These are phyloP conservation scores for Drosophila novamexicana DNA, from an alignment of 1,140 invertebrate genomes.

Conservation along the genomic window DNA sequence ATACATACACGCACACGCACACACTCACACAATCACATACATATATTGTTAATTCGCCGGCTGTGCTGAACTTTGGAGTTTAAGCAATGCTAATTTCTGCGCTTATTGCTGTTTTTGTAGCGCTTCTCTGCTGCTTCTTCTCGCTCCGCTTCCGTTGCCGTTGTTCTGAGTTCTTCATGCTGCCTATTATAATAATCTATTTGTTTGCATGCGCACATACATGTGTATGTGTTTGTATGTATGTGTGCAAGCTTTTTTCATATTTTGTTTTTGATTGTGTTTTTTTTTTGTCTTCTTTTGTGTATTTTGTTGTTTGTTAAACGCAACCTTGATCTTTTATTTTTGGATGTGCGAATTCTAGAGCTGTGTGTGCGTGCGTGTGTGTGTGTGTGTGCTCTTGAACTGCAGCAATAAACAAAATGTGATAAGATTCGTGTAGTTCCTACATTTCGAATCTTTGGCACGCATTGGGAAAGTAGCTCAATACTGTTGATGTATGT, in stretches of 20 bases:
- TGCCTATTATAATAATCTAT: slow-evolving; percentile 43
- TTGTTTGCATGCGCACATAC: slow-evolving; percentile 15
- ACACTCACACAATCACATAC: background rate
- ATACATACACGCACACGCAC: background rate
- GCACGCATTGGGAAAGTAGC: background rate
- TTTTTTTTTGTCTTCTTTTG: slow-evolving; percentile 6
- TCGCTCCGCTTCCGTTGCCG: slow-evolving; percentile 33
- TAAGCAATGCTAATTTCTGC: slow-evolving; percentile 16
- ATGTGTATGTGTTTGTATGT: slow-evolving; percentile 12
- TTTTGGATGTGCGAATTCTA: slow-evolving; percentile 45
- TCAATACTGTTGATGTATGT: no score
- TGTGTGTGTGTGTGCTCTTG: slow-evolving; percentile 3
- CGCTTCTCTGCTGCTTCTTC: slow-evolving; percentile 10
- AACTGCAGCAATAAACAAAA: slow-evolving; percentile 1
- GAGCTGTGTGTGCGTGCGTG: slow-evolving; percentile 1
- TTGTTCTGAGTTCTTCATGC: slow-evolving; percentile 28
- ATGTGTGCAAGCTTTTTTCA: slow-evolving; percentile 15
- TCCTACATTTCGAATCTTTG: background rate
- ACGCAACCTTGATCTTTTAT: slow-evolving; percentile 58
- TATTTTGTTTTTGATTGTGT: slow-evolving; percentile 7
- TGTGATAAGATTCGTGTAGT: slow-evolving; percentile 5
- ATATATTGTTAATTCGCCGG: slow-evolving; percentile 23
- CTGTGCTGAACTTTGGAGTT: slow-evolving; percentile 40
- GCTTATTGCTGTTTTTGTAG: background rate
- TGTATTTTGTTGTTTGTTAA: slow-evolving; percentile 49